These are phyloP conservation scores for Dendrocincla fuliginosa DNA, from an alignment of 2,797 vertebrate species.

Conservation along the genomic window DNA sequence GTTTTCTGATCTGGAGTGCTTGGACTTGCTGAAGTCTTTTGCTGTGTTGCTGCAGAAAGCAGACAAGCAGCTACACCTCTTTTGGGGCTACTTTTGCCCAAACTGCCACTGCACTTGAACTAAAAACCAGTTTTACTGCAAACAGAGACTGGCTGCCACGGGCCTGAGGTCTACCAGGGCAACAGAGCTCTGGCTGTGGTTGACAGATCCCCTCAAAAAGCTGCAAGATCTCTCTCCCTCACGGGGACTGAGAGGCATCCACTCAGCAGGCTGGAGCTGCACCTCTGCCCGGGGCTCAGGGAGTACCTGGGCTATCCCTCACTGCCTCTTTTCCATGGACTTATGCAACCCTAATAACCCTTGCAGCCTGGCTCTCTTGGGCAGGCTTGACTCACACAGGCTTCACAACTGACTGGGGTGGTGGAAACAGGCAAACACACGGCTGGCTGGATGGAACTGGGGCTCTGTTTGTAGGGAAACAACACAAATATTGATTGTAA, in stretches of 20 bases:
- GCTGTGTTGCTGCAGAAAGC: not conserved
- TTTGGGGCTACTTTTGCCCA: not conserved
- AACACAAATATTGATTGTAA: accelerated
- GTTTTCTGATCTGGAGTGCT: not conserved
- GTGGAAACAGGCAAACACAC: accelerated
- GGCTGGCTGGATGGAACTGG: accelerated
- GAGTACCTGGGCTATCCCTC: not conserved
- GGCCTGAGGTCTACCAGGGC: not conserved
- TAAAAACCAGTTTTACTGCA: not conserved
- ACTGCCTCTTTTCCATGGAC: not conserved
- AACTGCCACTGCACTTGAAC: not conserved
- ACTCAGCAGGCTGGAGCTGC: not conserved
- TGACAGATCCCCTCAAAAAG: not conserved
- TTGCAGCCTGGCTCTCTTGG: not conserved
- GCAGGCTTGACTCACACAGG: not conserved
- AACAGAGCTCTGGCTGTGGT: not conserved
- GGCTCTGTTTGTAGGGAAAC: not conserved
- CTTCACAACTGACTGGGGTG: not conserved
- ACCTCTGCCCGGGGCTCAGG: not conserved
- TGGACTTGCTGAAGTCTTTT: not conserved
- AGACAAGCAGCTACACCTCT: not conserved
- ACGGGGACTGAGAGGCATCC: not conserved
- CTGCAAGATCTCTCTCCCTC: not conserved
- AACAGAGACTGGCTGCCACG: not conserved
- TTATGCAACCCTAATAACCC: constrained; percentile 1